Percentiles rank a stretch among this genome's conserved stretches.
These are phyloP conservation scores for Camelus bactrianus DNA, from an alignment of 2,113 vertebrate species.

Conservation along the genomic window DNA sequence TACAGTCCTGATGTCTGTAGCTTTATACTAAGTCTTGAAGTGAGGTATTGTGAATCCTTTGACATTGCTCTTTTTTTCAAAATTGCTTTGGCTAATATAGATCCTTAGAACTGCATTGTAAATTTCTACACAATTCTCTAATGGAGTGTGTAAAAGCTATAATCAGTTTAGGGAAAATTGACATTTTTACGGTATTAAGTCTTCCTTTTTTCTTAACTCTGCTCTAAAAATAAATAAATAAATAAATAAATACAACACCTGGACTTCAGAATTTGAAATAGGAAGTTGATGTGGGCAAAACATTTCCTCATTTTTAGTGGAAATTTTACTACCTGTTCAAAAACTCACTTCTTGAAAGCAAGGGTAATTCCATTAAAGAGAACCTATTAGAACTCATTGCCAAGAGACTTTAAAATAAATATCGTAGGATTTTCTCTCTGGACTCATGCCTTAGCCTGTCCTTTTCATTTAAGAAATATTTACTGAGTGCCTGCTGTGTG, in stretches of 20 bases:
- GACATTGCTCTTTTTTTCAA: neutral
- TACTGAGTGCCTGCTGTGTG: neutral
- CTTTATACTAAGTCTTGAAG: constrained; percentile 32
- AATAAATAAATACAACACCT: constrained; percentile 30
- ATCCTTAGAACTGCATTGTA: constrained; percentile 20
- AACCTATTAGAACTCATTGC: constrained; percentile 33
- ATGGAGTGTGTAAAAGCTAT: neutral
- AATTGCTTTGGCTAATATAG: neutral
- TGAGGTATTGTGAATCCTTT: neutral
- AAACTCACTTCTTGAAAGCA: constrained; percentile 61
- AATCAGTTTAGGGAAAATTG: neutral
- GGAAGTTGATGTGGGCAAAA: constrained; percentile 16
- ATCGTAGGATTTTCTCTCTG: constrained; percentile 28
- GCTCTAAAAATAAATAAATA: constrained; percentile 49
- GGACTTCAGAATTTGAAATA: constrained; percentile 23
- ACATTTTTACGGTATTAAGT: neutral
- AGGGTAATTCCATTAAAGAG: constrained; percentile 28
- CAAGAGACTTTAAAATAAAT: constrained; percentile 55
- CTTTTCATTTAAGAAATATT: constrained; percentile 39
- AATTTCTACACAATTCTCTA: neutral
- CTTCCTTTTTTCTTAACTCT: neutral
- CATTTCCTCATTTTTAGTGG: constrained; percentile 19
- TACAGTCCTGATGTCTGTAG: neutral
- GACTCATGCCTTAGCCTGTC: neutral
- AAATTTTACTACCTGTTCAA: constrained; percentile 62